phyloP scores from a whole-genome alignment of 2,888 invertebrate genomes.

The Didymodactylos carnosus region DNA sequence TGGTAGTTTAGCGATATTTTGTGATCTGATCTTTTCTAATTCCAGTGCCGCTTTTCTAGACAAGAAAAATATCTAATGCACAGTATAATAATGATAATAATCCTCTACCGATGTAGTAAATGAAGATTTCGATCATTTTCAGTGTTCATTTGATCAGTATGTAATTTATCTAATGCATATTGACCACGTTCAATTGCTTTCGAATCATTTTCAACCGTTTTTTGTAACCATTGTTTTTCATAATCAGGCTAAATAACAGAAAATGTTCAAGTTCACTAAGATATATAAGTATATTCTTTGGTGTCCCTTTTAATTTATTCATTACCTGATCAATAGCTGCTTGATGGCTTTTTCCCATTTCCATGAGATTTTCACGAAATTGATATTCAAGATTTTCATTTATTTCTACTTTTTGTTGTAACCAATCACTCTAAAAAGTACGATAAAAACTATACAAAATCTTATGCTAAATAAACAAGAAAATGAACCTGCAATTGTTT shows the following conservation, averaged over 20 bases:
- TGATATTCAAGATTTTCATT: neutral
- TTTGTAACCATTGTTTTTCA: neutral
- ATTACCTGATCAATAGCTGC: neutral
- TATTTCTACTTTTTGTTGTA: neutral
- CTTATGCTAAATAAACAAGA: neutral
- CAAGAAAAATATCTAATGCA: neutral
- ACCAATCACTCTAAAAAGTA: neutral
- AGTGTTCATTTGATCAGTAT: neutral
- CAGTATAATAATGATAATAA: neutral
- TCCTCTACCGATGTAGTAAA: neutral
- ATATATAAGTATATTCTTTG: too few species aligned
- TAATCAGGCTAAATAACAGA: neutral
- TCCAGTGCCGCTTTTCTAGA: conserved; percentile 24
- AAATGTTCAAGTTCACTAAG: neutral
- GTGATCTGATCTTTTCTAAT: conserved; percentile 23
- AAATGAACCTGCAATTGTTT: conserved; percentile 23
- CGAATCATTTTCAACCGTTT: conserved; percentile 1
- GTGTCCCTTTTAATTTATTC: too few species aligned
- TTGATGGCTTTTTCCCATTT: conserved; percentile 1
- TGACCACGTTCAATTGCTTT: conserved; percentile 4
- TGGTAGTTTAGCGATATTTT: conserved; percentile 24
- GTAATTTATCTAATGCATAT: neutral
- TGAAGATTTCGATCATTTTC: conserved; percentile 12
- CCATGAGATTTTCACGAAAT: neutral
- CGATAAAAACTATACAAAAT: neutral